phyloP scores from a whole-genome alignment of 2,888 invertebrate species.

The Clivina fossor region DNA sequence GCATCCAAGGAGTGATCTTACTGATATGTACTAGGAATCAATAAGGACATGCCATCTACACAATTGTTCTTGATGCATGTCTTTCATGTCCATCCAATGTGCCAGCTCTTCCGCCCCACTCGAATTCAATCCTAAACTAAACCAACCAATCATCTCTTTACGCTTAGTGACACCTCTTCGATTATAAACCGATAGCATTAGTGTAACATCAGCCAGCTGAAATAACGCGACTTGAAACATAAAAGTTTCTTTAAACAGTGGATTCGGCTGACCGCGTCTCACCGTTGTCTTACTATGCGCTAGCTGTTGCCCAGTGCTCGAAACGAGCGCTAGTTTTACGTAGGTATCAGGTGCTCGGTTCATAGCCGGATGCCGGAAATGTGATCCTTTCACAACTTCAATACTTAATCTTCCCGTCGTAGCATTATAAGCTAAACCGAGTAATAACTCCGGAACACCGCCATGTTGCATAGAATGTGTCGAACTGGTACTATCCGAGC shows the following conservation, averaged over 20 bases:
- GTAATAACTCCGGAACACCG: constrained; percentile 85
- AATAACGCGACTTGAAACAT: constrained; percentile 94
- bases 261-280: constrained; percentile 90
- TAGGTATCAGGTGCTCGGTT: constrained; percentile 90
- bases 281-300: constrained; percentile 91
- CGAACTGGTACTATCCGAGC: constrained; percentile 92
- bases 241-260: constrained; percentile 93
- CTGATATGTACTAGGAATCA: constrained; percentile 58
- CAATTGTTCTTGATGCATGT: constrained; percentile 84
- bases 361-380: constrained; percentile 68
- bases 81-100: constrained; percentile 93
- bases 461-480: constrained; percentile 89
- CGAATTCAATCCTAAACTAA: constrained; percentile 87
- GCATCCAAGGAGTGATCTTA: constrained; percentile 3
- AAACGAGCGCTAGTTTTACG: constrained; percentile 88
- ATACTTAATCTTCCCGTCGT: constrained; percentile 91
- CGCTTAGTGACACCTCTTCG: constrained; percentile 90
- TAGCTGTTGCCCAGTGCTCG: constrained; percentile 91
- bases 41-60: constrained; percentile 93
- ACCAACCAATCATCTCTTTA: constrained; percentile 97
- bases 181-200: constrained; percentile 91
- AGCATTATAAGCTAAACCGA: constrained; percentile 89
- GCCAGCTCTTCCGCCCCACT: constrained; percentile 89
- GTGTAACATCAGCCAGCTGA: constrained; percentile 90
- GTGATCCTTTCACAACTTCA: constrained; percentile 81